These are phyloP conservation scores for Turritopsis dohrnii DNA, from an alignment of 30 jellyfish, hydroid and myxozoan genomes.

Conservation along the genomic window DNA sequence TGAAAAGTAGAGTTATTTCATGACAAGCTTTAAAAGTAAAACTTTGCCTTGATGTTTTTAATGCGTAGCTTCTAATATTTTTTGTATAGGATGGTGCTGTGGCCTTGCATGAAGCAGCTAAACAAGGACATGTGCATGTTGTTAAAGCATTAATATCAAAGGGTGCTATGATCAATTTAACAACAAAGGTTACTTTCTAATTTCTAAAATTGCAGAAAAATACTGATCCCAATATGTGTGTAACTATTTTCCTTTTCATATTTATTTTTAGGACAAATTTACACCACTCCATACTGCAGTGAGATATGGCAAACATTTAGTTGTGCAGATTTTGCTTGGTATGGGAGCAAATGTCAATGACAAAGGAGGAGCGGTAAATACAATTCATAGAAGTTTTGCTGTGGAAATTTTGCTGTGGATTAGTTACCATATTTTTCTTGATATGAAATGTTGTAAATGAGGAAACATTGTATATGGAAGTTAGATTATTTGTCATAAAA, in stretches of 20 bases:
- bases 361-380: slow-evolving; percentile 75
- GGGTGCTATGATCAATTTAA: slow-evolving; percentile 69
- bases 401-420: not conserved
- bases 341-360: slow-evolving; percentile 83
- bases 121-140: slow-evolving; percentile 90
- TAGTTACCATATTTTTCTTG: not conserved
- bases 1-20: not conserved
- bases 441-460: no score
- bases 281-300: slow-evolving; percentile 88
- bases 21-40: not conserved
- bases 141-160: slow-evolving; percentile 56
- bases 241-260: not conserved
- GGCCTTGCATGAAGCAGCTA: slow-evolving; percentile 89
- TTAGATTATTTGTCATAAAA: not conserved
- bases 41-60: not conserved
- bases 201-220: not conserved
- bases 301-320: slow-evolving; percentile 75
- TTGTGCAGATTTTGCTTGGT: slow-evolving; percentile 80
- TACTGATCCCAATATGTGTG: no score
- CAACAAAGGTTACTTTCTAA: slow-evolving; percentile 57
- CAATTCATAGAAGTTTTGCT: no score
- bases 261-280: slow-evolving; percentile 46
- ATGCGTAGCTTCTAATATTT: not conserved
- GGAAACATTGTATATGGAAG: no score
- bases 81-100: slow-evolving; percentile 79